phyloP scores from a whole-genome alignment of 2,888 invertebrate genomes.

The Athetis lepigone region DNA sequence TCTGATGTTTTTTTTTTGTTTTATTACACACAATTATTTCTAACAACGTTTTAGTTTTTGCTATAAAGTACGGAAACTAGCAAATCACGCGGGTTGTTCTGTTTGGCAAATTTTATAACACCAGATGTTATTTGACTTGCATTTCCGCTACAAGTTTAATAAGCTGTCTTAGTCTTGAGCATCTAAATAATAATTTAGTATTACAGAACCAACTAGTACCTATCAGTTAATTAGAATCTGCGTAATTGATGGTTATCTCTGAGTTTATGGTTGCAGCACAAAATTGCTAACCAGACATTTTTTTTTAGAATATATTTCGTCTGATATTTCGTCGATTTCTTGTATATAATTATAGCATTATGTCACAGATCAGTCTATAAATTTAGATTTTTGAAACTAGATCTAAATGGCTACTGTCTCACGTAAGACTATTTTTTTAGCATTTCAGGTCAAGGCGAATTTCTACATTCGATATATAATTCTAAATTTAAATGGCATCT shows the following conservation, averaged over 20 bases:
- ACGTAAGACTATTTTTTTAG: constrained; percentile 17
- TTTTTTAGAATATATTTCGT: no score
- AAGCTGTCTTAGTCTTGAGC: constrained; percentile 7
- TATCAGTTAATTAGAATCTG: constrained; percentile 38
- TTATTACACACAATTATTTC: constrained; percentile 3
- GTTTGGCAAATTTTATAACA: constrained; percentile 31
- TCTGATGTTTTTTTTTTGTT: neutral
- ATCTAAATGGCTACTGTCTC: constrained; percentile 4
- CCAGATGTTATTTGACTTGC: constrained; percentile 11
- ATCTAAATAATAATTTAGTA: constrained; percentile 20
- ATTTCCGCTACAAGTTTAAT: constrained; percentile 30
- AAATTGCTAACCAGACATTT: no score
- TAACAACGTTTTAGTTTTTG: constrained; percentile 26
- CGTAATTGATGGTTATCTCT: constrained; percentile 14
- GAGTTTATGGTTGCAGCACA: constrained; percentile 9
- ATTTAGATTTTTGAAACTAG: constrained; percentile 27
- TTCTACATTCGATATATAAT: no score
- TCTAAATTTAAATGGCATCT: no score
- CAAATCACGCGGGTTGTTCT: constrained; percentile 20
- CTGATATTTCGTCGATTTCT: neutral
- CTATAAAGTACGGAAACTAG: constrained; percentile 21
- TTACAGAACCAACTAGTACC: constrained; percentile 3
- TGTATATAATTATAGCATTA: neutral
- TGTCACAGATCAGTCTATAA: neutral
- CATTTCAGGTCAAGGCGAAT: constrained; percentile 18